Evolutionary conservation across 2,113 vertebrate species (phyloP).

Genomic region (Pelodiscus sinensis): DNA sequence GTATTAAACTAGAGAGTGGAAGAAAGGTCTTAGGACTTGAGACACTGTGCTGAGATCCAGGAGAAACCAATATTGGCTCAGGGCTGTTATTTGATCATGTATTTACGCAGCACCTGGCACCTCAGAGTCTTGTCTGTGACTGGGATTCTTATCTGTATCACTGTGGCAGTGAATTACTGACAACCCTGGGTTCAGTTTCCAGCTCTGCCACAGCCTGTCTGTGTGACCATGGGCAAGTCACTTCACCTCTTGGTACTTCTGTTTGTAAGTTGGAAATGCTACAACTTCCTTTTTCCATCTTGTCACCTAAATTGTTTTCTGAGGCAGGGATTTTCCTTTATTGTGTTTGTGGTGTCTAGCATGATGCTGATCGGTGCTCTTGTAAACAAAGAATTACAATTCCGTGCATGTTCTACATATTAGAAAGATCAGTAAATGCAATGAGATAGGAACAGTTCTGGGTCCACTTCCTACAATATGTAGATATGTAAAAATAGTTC

Average conservation of each 20-base stretch:
- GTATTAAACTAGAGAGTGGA: background rate
- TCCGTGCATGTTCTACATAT: background rate
- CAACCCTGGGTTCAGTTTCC: background rate
- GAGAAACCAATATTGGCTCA: background rate
- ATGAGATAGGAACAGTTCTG: background rate
- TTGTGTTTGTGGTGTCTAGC: background rate
- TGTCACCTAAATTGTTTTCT: background rate
- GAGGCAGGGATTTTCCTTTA: background rate
- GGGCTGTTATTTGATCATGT: background rate
- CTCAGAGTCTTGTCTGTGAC: background rate
- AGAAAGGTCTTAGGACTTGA: background rate
- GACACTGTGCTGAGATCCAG: background rate
- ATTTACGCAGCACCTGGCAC: background rate
- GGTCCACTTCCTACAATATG: background rate
- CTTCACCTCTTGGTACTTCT: background rate
- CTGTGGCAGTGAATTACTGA: background rate
- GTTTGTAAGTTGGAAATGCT: background rate
- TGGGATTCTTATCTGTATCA: background rate
- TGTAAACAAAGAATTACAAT: background rate
- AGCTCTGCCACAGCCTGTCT: background rate
- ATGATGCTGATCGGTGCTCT: background rate
- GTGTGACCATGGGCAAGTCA: background rate
- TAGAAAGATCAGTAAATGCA: background rate
- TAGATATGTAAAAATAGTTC: background rate
- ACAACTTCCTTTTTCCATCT: background rate